Percentiles rank a stretch among this genome's conserved stretches.
These are phyloP conservation scores for Dermochelys coriacea DNA, from an alignment of 2,797 vertebrate species.

Conservation along the genomic window DNA sequence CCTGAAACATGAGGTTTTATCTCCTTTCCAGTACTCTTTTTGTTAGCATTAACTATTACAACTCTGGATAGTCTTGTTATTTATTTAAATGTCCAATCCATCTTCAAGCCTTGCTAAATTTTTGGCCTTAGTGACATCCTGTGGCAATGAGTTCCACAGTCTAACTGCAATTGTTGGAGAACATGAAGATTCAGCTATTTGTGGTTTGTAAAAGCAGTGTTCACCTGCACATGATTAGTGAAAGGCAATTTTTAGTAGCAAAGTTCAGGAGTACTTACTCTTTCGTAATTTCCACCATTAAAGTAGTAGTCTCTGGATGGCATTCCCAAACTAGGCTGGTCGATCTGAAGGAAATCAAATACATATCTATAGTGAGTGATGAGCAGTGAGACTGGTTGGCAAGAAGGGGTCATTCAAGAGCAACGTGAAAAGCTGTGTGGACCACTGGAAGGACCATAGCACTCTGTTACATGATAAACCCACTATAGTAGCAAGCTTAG, in stretches of 20 bases:
- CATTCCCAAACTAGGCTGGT: constrained; percentile 96
- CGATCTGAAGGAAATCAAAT: constrained; percentile 85
- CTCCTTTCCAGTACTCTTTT: neutral
- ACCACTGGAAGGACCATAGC: rapidly evolving
- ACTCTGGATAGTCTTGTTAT: neutral
- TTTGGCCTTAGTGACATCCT: neutral
- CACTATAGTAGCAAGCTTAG: neutral
- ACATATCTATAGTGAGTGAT: constrained; percentile 42
- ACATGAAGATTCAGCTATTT: rapidly evolving
- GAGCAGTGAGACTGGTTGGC: neutral
- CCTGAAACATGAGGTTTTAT: neutral
- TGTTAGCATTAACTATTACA: neutral
- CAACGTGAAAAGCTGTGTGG: neutral
- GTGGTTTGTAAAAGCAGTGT: neutral
- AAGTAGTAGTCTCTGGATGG: constrained; percentile 96
- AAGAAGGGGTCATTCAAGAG: neutral
- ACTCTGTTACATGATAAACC: neutral
- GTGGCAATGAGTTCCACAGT: neutral
- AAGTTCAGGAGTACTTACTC: constrained; percentile 76
- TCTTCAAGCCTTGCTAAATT: neutral
- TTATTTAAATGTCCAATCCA: neutral
- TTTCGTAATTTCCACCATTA: constrained; percentile 87
- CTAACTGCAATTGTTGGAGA: neutral
- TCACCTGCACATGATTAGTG: neutral
- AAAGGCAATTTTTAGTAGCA: neutral